Evolutionary conservation across 1,140 invertebrate genomes (phyloP), one percentile per base, ranked within the genome.

Genomic region (Gonioctena quinquepunctata): DNA sequence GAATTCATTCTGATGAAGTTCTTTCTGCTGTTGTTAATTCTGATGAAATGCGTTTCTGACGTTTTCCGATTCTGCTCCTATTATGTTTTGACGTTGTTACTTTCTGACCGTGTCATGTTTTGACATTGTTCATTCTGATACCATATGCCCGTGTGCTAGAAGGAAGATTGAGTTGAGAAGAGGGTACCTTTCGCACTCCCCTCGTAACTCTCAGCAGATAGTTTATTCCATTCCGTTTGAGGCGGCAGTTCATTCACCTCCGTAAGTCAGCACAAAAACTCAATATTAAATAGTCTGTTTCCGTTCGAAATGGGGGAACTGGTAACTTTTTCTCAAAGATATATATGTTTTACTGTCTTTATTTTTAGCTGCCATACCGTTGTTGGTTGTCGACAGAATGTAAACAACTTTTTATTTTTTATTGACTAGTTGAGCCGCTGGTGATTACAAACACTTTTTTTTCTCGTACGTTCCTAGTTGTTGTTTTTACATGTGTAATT

Each of bases 211-310:
- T 11, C 11, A 59, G 16, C 56, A 69, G 33, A 42, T 42, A 42
- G 27, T 70, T 70, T 61, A 70, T 70, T 70, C 26, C 52, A 21
- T 54, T 54, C 18, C n/a, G 52, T 13, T 62, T 62, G 60, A 18
- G 18, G 27, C 26, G 33, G 57, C 63, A 71, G 77, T 78, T 78
- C 77, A 71, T 78, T 78, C 77, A 78, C 75, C 75, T 72, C 62
- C 59, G 66, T 65, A 66, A 74, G 72, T 69, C 65, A 73, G 73
- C 71, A 73, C 74, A 77, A 77, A 77, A 77, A 77, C 74, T 73
- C 70, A 77, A 77, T 77, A 78, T 73, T 76, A 78, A 80, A 80
- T 78, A 76, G 76, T 73, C 73, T 76, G 77, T 75, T 80, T 80
- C 78, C 78, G 78, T 76, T 71, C 66, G 59, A 62, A 62, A 26